Evolutionary conservation across 2,113 vertebrate species (phyloP).

Genomic region (Saccopteryx leptura): DNA sequence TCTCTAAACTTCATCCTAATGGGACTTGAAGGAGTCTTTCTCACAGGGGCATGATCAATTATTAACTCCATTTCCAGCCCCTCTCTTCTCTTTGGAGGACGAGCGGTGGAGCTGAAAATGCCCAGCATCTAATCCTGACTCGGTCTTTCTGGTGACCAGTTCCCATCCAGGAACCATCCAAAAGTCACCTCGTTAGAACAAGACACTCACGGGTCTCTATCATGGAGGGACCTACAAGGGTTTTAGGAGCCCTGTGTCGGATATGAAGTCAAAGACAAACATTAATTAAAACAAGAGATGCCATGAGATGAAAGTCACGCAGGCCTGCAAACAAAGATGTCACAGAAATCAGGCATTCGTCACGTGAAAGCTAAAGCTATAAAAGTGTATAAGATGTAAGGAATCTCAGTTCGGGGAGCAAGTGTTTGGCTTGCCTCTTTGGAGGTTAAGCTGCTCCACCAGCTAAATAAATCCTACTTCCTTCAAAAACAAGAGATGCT

Average conservation of each 20-base stretch:
- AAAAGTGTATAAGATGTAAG: too few relatives aligned
- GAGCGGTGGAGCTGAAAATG: not conserved
- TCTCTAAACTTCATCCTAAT: not conserved
- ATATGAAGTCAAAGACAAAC: not conserved
- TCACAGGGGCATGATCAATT: not conserved
- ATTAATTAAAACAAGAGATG: not conserved
- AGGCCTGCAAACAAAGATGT: too few relatives aligned
- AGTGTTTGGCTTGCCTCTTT: too few relatives aligned
- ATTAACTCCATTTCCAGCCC: not conserved
- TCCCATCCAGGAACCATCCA: not conserved
- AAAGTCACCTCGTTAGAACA: not conserved
- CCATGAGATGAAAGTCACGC: too few relatives aligned
- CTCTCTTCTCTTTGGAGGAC: not conserved
- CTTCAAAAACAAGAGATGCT: not conserved
- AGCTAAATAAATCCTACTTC: too few relatives aligned
- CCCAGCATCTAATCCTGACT: not conserved
- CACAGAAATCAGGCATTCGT: too few relatives aligned
- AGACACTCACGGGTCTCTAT: not conserved
- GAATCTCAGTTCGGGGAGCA: too few relatives aligned
- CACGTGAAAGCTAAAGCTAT: too few relatives aligned
- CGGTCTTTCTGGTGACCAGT: not conserved
- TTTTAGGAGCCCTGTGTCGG: not conserved
- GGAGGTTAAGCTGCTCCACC: too few relatives aligned
- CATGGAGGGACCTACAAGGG: not conserved
- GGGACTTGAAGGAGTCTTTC: not conserved